These are phyloP conservation scores for Karalla daura DNA, from an alignment of 2,797 vertebrate species.

Conservation along the genomic window DNA sequence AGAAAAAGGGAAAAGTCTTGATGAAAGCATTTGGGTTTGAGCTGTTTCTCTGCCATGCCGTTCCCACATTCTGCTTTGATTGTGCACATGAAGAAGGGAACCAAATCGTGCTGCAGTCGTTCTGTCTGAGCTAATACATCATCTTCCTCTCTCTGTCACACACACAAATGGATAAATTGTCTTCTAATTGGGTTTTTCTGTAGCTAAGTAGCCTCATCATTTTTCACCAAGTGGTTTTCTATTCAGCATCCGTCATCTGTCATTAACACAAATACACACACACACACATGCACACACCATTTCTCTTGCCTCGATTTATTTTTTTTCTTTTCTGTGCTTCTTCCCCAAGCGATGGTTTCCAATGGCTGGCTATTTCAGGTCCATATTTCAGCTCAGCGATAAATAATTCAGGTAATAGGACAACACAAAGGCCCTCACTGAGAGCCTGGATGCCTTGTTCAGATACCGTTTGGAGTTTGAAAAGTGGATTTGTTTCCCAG, in stretches of 20 bases:
- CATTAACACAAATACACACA: slow-evolving; percentile 6
- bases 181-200: slow-evolving; percentile 56
- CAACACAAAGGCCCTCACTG: slow-evolving; percentile 59
- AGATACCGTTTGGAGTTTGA: slow-evolving; percentile 32
- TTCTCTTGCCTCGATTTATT: not conserved
- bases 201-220: slow-evolving; percentile 49
- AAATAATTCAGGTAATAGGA: slow-evolving; percentile 74
- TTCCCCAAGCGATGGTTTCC: slow-evolving; percentile 26
- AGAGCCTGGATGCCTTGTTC: slow-evolving; percentile 31
- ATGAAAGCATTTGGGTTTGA: slow-evolving; percentile 55
- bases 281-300: not conserved
- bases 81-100: slow-evolving; percentile 55
- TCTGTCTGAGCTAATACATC: not conserved
- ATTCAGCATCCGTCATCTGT: slow-evolving; percentile 33
- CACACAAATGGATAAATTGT: slow-evolving; percentile 51
- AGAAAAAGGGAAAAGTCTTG: slow-evolving; percentile 46
- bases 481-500: slow-evolving; percentile 56
- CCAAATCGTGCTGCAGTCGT: slow-evolving; percentile 31
- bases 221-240: slow-evolving; percentile 40
- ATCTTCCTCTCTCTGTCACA: slow-evolving; percentile 7
- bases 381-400: slow-evolving; percentile 58
- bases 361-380: slow-evolving; percentile 54
- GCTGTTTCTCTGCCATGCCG: slow-evolving; percentile 9
- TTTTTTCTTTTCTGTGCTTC: not conserved
- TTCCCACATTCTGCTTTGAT: slow-evolving; percentile 58